phyloP scores from a whole-genome alignment of 1,140 invertebrate species.

The Drosophila erecta region DNA sequence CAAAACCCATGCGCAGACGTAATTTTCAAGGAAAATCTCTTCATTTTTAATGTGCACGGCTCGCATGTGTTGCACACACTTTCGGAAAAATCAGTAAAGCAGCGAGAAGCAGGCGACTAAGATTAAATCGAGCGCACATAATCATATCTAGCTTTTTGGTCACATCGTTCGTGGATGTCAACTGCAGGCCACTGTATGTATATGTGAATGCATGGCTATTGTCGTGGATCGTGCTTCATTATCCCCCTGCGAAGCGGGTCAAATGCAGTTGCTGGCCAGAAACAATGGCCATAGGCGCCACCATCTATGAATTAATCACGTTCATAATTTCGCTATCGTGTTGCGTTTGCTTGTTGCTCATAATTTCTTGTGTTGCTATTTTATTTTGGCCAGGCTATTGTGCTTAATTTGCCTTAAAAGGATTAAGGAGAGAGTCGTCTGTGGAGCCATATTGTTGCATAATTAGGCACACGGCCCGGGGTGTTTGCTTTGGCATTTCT shows the following conservation, averaged over 20 bases:
- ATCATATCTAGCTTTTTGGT: constrained; percentile 81
- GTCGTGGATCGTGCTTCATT: constrained; percentile 60
- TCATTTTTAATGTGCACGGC: constrained; percentile 72
- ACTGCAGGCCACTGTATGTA: constrained; percentile 44
- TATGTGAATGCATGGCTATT: constrained; percentile 17
- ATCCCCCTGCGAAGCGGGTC: constrained; percentile 3
- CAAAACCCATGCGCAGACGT: constrained; percentile 69
- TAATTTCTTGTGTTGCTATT: constrained; percentile 53
- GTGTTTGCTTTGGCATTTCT: constrained; percentile 72
- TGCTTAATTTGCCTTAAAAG: constrained; percentile 78
- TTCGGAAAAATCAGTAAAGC: constrained; percentile 46
- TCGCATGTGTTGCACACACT: constrained; percentile 61
- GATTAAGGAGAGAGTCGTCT: constrained; percentile 42
- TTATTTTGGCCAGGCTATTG: constrained; percentile 18
- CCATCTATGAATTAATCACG: constrained; percentile 83
- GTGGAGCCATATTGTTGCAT: constrained; percentile 58
- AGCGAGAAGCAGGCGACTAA: constrained; percentile 36
- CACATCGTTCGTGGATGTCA: constrained; percentile 71
- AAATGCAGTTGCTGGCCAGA: constrained; percentile 38
- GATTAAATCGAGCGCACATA: constrained; percentile 83
- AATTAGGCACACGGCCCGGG: constrained; percentile 65
- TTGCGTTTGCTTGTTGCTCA: constrained; percentile 57
- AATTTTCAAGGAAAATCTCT: constrained; percentile 82
- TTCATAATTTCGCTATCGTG: constrained; percentile 79
- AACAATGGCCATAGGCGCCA: constrained; percentile 79